Evolutionary conservation across 2,113 vertebrate species (phyloP).

Genomic region (Turdus rufiventris): DNA sequence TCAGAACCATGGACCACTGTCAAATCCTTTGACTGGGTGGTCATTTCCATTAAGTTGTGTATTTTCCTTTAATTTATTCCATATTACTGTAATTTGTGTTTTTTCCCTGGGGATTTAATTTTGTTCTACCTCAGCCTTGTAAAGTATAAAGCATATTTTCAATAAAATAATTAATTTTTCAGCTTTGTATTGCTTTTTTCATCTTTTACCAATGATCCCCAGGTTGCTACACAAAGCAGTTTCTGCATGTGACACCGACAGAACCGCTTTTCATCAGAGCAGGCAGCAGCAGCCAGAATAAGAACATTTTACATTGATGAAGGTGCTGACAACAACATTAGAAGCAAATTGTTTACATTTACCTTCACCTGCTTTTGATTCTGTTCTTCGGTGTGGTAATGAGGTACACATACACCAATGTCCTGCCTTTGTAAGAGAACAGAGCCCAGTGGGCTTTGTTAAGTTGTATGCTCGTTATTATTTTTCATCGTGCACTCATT

Average conservation of each 20-base stretch:
- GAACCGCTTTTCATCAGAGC: background rate
- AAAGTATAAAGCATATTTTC: background rate
- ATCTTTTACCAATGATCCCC: background rate
- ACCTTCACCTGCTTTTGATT: background rate
- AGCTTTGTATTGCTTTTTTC: background rate
- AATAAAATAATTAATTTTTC: background rate
- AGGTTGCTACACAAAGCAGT: background rate
- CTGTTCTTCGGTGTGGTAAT: background rate
- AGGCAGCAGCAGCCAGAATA: background rate
- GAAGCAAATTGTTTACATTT: background rate
- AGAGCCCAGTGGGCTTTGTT: background rate
- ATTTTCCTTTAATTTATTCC: background rate
- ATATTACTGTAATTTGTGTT: background rate
- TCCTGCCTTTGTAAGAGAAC: background rate
- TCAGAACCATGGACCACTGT: background rate
- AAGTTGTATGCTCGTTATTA: background rate
- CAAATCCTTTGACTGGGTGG: background rate
- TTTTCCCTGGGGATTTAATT: background rate
- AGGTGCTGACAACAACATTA: background rate
- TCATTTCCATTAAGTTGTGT: background rate
- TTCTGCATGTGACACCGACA: background rate
- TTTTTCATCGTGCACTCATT: background rate
- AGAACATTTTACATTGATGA: background rate
- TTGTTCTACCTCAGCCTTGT: background rate
- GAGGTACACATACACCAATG: accelerated